These are phyloP conservation scores for Stenodema calcarata DNA, from an alignment of 2,888 invertebrate genomes.

Conservation along the genomic window DNA sequence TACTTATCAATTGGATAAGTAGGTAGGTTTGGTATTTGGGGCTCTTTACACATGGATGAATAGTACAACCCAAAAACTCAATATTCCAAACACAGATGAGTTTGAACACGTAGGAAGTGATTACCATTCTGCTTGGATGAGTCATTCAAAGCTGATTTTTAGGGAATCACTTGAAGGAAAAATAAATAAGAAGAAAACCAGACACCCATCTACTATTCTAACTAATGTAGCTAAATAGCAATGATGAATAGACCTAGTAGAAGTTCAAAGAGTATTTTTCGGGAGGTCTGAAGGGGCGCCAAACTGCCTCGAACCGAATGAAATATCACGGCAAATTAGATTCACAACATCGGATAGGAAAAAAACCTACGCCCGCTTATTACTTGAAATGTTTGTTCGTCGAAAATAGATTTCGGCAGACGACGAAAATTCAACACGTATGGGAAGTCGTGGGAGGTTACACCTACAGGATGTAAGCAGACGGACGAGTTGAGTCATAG, in stretches of 20 bases:
- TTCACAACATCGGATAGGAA: not conserved
- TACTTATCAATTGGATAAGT: no score
- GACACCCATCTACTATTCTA: not conserved
- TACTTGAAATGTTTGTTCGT: not conserved
- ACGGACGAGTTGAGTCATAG: slow-evolving; percentile 30
- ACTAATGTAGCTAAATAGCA: not conserved
- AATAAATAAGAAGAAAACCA: not conserved
- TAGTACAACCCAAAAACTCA: no score
- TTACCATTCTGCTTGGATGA: no score
- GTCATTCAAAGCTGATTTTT: not conserved
- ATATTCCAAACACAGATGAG: no score
- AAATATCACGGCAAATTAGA: not conserved
- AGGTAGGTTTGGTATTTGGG: no score
- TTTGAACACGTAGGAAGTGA: no score
- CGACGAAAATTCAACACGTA: slow-evolving; percentile 3
- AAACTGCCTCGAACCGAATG: not conserved
- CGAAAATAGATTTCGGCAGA: slow-evolving; percentile 13
- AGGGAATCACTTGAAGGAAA: no score
- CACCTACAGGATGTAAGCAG: slow-evolving; percentile 37
- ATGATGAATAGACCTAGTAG: not conserved
- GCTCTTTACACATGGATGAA: no score
- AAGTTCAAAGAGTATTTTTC: not conserved
- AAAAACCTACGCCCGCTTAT: not conserved
- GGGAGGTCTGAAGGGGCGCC: not conserved
- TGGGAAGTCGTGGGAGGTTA: slow-evolving; percentile 1